Conservation (phyloP, 1,140 invertebrate genomes). For the Chymomyza costata region DNA sequence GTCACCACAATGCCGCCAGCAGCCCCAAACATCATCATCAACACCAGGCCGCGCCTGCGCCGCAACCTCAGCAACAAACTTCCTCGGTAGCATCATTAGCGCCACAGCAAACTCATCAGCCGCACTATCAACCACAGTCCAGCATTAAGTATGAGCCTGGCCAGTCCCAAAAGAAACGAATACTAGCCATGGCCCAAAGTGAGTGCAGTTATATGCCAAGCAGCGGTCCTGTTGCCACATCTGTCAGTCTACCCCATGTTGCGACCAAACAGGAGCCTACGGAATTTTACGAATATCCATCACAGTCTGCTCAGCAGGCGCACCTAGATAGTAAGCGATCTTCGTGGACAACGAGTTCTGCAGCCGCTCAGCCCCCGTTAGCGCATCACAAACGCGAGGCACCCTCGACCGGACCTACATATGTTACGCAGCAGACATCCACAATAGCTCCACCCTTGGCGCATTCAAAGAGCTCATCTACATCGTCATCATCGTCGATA, state of each 20-base stretch:
- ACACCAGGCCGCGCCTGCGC: constrained; percentile 74
- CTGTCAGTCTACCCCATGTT: constrained; percentile 59
- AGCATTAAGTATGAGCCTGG: constrained; percentile 76
- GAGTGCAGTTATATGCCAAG: constrained; percentile 80
- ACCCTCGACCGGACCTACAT: constrained; percentile 57
- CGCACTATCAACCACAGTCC: constrained; percentile 43
- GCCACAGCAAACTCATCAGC: constrained; percentile 41
- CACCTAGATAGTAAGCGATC: constrained; percentile 64
- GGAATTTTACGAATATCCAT: constrained; percentile 61
- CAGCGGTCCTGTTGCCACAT: constrained; percentile 14
- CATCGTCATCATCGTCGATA: constrained; percentile 57
- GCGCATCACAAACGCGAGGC: constrained; percentile 67
- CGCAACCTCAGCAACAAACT: constrained; percentile 77
- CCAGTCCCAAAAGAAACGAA: constrained; percentile 91
- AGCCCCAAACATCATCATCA: constrained; percentile 74
- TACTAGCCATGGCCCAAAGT: constrained; percentile 88
- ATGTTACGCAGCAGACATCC: constrained; percentile 33
- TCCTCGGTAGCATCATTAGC: constrained; percentile 53
- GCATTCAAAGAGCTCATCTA: constrained; percentile 61
- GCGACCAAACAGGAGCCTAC: constrained; percentile 72
- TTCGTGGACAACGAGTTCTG: constrained; percentile 56
- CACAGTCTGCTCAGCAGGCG: constrained; percentile 47
- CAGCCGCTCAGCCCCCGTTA: constrained; percentile 28
- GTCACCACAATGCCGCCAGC: constrained; percentile 74
- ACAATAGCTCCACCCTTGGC: constrained; percentile 56